Percentiles rank a stretch among this genome's conserved stretches.
Conservation (phyloP, 2,113 vertebrate genomes). For the Puffinus mauretanicus region DNA sequence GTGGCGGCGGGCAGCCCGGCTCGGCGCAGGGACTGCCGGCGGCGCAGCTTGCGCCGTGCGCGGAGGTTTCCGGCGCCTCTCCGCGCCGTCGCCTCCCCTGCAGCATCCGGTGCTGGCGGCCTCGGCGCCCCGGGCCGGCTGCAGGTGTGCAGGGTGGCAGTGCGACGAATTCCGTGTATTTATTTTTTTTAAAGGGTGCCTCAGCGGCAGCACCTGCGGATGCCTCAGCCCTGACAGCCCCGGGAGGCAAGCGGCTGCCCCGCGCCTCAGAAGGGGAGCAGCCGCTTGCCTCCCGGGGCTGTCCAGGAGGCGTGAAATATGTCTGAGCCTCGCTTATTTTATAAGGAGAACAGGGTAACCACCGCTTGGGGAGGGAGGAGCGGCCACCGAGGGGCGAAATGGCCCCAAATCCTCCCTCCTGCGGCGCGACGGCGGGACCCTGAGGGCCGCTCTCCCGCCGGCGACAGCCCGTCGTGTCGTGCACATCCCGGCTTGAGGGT, state of each 20-base stretch:
- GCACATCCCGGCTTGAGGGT: not conserved
- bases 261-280: no score
- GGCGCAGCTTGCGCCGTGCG: not conserved
- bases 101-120: not conserved
- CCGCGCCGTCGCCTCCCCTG: not conserved
- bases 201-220: not conserved
- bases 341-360: not conserved
- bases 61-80: not conserved
- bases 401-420: not conserved
- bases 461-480: accelerated
- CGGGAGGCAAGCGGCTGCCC: no score
- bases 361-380: not conserved
- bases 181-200: not conserved
- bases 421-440: not conserved
- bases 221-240: not conserved
- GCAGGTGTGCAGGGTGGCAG: not conserved
- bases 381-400: not conserved
- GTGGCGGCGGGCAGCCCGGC: not conserved
- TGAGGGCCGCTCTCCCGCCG: not conserved
- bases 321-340: not conserved
- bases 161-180: accelerated
- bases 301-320: not conserved
- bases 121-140: not conserved
- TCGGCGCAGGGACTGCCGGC: not conserved
- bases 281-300: not conserved